phyloP scores from a whole-genome alignment of 92 coral and sea anemone species.

The Bergia sp. region DNA sequence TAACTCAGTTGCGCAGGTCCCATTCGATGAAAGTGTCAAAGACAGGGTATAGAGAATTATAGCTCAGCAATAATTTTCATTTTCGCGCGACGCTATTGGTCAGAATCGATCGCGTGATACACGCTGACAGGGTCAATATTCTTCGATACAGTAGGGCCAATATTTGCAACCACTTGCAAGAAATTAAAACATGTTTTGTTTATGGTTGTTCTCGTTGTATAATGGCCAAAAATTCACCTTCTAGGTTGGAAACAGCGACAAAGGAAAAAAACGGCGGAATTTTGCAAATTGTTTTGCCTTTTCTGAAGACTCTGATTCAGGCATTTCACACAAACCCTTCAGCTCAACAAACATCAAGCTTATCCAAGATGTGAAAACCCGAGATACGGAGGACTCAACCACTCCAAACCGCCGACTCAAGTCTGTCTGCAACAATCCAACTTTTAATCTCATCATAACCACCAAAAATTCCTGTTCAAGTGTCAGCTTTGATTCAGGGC shows the following conservation, averaged over 20 bases:
- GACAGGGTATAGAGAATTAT: not conserved
- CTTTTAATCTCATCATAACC: conserved; percentile 42
- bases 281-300: conserved; percentile 54
- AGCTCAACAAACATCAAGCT: conserved; percentile 55
- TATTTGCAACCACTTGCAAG: too few relatives aligned
- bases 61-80: not conserved
- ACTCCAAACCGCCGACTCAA: conserved; percentile 46
- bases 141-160: too few relatives aligned
- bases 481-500: conserved; percentile 44
- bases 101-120: too few relatives aligned
- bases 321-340: conserved; percentile 43
- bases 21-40: too few relatives aligned
- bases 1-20: too few relatives aligned
- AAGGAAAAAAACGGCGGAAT: conserved; percentile 16
- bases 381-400: conserved; percentile 44
- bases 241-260: too few relatives aligned
- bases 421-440: conserved; percentile 41
- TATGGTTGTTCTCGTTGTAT: too few relatives aligned
- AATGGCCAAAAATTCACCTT: too few relatives aligned
- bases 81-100: too few relatives aligned
- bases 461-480: conserved; percentile 53
- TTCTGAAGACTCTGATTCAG: conserved; percentile 20
- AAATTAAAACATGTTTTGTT: too few relatives aligned
- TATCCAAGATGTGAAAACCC: conserved; percentile 52
- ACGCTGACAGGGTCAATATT: too few relatives aligned